These are phyloP conservation scores for Eriosoma lanigerum DNA, from an alignment of 1,140 invertebrate genomes.

Conservation along the genomic window DNA sequence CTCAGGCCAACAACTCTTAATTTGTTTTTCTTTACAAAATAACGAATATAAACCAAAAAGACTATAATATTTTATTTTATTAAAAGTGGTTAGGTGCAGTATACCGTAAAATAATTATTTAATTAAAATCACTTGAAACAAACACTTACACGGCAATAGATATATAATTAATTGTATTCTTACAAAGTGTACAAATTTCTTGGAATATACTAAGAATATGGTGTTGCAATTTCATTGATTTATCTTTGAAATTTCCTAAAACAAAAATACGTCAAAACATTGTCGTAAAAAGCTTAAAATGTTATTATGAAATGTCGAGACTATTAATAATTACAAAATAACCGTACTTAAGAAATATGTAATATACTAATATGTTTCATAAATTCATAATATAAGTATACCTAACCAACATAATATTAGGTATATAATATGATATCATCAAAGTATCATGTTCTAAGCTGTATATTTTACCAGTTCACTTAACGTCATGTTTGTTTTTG, in stretches of 20 bases:
- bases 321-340: not conserved
- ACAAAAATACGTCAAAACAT: not conserved
- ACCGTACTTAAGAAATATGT: not conserved
- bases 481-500: constrained; percentile 16
- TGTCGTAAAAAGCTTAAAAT: not conserved
- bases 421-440: not conserved
- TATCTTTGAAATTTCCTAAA: not conserved
- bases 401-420: constrained; percentile 2
- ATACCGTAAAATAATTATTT: too few relatives aligned
- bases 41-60: too few relatives aligned
- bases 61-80: too few relatives aligned
- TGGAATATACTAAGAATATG: too few relatives aligned
- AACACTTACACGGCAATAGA: too few relatives aligned
- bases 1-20: not conserved
- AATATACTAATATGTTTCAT: too few relatives aligned
- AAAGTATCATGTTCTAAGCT: not conserved
- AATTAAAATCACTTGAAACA: too few relatives aligned
- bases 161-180: too few relatives aligned
- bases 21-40: constrained; percentile 22
- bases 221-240: too few relatives aligned
- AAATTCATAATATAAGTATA: too few relatives aligned
- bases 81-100: too few relatives aligned
- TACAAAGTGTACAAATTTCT: too few relatives aligned
- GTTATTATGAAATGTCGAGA: not conserved
- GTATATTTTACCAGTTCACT: constrained; percentile 4